Evolutionary conservation across 2,797 vertebrate species (phyloP).

Genomic region (Rhadinocentrus ornatus): DNA sequence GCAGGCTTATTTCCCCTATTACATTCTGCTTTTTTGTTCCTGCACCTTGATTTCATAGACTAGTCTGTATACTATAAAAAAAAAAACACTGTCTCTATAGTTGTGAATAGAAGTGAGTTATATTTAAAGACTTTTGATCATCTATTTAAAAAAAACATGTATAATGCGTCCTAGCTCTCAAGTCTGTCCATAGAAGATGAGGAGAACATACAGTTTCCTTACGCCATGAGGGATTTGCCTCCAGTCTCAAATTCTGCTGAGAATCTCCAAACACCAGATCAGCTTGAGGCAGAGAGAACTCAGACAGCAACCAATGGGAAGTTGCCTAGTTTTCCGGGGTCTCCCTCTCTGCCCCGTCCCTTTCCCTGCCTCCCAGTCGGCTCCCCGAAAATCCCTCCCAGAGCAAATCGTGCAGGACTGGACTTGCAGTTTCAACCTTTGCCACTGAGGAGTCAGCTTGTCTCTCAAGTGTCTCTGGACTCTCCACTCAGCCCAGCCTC

Average conservation of each 20-base stretch:
- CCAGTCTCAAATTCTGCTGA: constrained; percentile 28
- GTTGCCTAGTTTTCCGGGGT: constrained; percentile 35
- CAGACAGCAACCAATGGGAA: constrained; percentile 36
- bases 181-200: constrained; percentile 84
- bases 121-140: neutral
- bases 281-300: constrained; percentile 37
- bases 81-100: neutral
- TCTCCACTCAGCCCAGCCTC: constrained; percentile 83
- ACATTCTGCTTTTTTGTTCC: too few species aligned
- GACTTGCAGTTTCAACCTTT: constrained; percentile 51
- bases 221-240: constrained; percentile 84
- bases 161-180: constrained; percentile 62
- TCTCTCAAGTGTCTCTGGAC: constrained; percentile 80
- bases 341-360: constrained; percentile 32
- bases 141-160: constrained; percentile 1
- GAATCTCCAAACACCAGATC: constrained; percentile 34
- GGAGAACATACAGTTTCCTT: constrained; percentile 86
- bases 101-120: neutral
- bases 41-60: neutral
- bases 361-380: constrained; percentile 12
- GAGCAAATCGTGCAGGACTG: constrained; percentile 32
- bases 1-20: too few species aligned
- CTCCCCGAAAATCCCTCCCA: constrained; percentile 47
- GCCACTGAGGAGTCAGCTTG: constrained; percentile 56
- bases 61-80: too few species aligned